Conservation (phyloP, 1,140 invertebrate species). For the Trinorchestia longiramus region DNA sequence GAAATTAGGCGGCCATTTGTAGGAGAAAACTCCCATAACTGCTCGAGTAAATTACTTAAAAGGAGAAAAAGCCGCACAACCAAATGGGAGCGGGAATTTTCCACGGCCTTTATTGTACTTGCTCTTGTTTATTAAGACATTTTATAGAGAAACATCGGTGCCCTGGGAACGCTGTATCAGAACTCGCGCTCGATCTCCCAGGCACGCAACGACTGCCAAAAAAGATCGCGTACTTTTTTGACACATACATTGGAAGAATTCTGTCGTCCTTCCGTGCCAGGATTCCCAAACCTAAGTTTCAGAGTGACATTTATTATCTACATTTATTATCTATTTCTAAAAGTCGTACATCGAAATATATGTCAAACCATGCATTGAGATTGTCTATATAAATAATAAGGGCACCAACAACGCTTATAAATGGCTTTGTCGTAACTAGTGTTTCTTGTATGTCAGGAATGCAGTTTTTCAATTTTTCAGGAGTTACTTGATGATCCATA, state of each 20-base stretch:
- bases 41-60: slow-evolving; percentile 53
- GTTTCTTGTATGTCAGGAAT: too few relatives aligned
- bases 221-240: background rate
- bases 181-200: background rate
- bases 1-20: slow-evolving; percentile 53
- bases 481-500: too few relatives aligned
- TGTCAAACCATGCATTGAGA: too few relatives aligned
- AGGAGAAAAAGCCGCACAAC: slow-evolving; percentile 45
- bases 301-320: background rate
- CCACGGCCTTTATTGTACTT: slow-evolving; percentile 46
- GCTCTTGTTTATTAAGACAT: slow-evolving; percentile 53
- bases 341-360: too few relatives aligned
- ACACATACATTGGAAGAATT: background rate
- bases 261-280: background rate
- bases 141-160: slow-evolving; percentile 49
- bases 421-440: too few relatives aligned
- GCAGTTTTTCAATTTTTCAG: too few relatives aligned
- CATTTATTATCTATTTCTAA: too few relatives aligned
- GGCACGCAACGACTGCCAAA: background rate
- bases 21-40: slow-evolving; percentile 55
- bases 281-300: background rate
- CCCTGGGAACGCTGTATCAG: slow-evolving; percentile 31
- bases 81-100: slow-evolving; percentile 48
- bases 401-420: too few relatives aligned
- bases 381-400: too few relatives aligned